Evolutionary conservation across 2,113 vertebrate genomes (phyloP), one percentile per base, ranked within the genome.

Genomic region (Notarius quadriscutis): DNA sequence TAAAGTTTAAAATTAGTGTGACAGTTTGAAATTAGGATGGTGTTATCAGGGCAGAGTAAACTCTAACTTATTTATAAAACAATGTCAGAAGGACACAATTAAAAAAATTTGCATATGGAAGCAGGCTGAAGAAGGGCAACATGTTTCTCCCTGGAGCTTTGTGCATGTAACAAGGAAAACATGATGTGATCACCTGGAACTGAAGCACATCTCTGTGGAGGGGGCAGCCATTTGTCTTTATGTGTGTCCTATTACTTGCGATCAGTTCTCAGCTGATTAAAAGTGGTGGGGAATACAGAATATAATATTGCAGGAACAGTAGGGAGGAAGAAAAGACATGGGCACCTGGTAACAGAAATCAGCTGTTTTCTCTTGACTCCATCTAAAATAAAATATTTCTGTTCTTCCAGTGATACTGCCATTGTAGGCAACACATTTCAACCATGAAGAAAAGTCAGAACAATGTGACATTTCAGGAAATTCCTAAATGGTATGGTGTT

Each of bases 231-330:
- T 92, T 94, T 94, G 92, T 92, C 93, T 92, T 94, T 93, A 41
- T 41, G 93, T 90, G 91, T 93, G 92, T 93, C 93, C 93, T 91
- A 95, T 94, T 94, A 94, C 92, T 92, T 93, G 93, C 93, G 94
- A 95, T 94, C 93, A 93, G 89, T 89, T 94, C 94, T 93, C 90
- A 93, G 92, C 91, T 95, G 93, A 95, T 94, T 94, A 93, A 89
- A 94, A 93, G 92, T 91, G 93, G 91, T 91, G 88, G 90, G 88
- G 94, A 94, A 95, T 95, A 94, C 91, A 92, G 91, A 94, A 88
- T 75, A 87, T 27, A 90, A 84, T 92, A 90, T 84, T 80, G 91
- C 91, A 89, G 88, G 55, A 25, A 78, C 22, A 81, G 69, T 12
- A 75, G 74, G 74, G 78, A 77, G 77, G 27, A 80, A 53, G 87